phyloP scores from a whole-genome alignment of 2,888 invertebrate species.

The Acleris cristana region DNA sequence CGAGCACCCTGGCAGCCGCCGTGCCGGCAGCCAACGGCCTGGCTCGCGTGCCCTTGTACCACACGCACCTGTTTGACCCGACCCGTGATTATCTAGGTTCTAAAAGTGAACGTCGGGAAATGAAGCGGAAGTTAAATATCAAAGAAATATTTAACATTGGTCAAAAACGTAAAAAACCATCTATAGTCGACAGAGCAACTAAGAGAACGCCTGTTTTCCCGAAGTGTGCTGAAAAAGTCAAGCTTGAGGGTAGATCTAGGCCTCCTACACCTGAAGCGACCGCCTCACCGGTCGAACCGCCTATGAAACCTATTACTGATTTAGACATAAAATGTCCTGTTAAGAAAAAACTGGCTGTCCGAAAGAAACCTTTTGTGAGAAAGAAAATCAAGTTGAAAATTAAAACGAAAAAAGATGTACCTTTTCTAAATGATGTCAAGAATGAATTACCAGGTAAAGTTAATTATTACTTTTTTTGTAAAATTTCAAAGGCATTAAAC shows the following conservation, averaged over 20 bases:
- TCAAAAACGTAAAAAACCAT: conserved; percentile 62
- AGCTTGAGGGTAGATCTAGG: background rate
- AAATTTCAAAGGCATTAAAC: no score
- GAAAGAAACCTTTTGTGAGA: conserved; percentile 20
- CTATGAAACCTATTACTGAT: background rate
- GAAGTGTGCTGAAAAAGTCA: conserved; percentile 11
- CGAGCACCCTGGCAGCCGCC: conserved; percentile 45
- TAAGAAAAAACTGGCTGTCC: conserved; percentile 41
- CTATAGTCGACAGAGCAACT: conserved; percentile 1
- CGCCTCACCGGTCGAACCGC: background rate
- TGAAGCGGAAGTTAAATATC: conserved; percentile 87
- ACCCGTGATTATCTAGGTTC: conserved; percentile 79
- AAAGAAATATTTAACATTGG: conserved; percentile 86
- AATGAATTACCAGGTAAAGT: conserved; percentile 61
- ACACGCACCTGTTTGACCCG: conserved; percentile 79
- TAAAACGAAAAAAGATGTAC: conserved; percentile 4
- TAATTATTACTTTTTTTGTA: background rate
- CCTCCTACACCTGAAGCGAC: background rate
- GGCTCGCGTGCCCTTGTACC: conserved; percentile 53
- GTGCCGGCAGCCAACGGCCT: conserved; percentile 36
- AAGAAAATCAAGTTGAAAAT: conserved; percentile 30
- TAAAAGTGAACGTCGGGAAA: conserved; percentile 88
- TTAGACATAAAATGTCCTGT: conserved; percentile 42
- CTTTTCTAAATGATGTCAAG: conserved; percentile 45
- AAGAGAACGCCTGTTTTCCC: background rate